These are phyloP conservation scores for Ennomos fuscantarius DNA, from an alignment of 2,888 invertebrate species.

Conservation along the genomic window DNA sequence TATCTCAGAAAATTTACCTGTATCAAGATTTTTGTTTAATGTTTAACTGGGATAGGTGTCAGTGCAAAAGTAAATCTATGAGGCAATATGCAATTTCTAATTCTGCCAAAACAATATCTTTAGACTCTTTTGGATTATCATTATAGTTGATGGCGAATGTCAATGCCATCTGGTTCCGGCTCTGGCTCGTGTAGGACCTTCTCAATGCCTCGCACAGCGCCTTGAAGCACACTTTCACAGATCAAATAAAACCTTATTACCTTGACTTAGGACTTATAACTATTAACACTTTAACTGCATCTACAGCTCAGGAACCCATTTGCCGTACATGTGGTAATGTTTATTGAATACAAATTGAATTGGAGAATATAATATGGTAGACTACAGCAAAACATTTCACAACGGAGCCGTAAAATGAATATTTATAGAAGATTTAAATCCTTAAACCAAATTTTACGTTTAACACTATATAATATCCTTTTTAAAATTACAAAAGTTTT, in stretches of 20 bases:
- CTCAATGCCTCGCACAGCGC: constrained; percentile 29
- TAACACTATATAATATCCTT: too few species aligned
- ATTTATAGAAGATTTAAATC: constrained; percentile 2
- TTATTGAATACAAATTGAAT: constrained; percentile 28
- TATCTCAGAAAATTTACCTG: neutral
- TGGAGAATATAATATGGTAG: constrained; percentile 4
- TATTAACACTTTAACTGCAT: neutral
- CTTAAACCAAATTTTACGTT: neutral
- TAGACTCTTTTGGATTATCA: constrained; percentile 18
- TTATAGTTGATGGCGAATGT: constrained; percentile 24
- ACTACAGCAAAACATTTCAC: constrained; percentile 16
- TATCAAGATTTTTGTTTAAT: neutral
- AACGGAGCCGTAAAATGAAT: constrained; percentile 7
- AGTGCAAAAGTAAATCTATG: too few species aligned
- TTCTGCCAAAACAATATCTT: neutral
- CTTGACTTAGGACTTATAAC: constrained; percentile 5
- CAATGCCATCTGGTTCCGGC: constrained; percentile 37
- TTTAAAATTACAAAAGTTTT: too few species aligned
- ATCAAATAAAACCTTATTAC: constrained; percentile 8
- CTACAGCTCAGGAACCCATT: neutral
- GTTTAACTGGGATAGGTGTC: too few species aligned
- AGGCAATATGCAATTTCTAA: neutral
- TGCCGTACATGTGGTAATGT: constrained; percentile 21
- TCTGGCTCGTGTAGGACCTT: constrained; percentile 29
- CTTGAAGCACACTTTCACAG: constrained; percentile 3